Percentiles rank a stretch among this genome's conserved stretches.
Evolutionary conservation across 2,113 vertebrate genomes (phyloP).

Genomic region (Spheniscus mendiculus): DNA sequence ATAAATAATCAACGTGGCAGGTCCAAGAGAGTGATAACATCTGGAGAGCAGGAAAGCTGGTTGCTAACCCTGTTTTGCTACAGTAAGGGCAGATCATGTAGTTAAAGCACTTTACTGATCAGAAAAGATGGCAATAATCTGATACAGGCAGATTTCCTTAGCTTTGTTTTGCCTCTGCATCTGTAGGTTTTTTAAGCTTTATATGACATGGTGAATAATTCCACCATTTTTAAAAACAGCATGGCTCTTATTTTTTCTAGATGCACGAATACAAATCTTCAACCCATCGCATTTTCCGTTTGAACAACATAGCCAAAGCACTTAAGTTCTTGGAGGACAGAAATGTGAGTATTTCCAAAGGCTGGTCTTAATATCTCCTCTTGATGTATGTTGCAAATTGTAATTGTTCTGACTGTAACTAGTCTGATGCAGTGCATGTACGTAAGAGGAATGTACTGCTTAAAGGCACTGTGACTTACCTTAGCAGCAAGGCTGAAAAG

Average conservation of each 20-base stretch:
- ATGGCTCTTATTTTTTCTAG: slow-evolving; percentile 70
- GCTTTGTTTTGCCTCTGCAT: background rate
- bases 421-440: background rate
- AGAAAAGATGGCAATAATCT: background rate
- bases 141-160: background rate
- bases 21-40: background rate
- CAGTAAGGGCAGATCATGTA: background rate
- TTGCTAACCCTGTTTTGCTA: background rate
- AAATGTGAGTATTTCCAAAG: slow-evolving; percentile 83
- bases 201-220: background rate
- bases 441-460: background rate
- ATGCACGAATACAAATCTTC: slow-evolving; percentile 92
- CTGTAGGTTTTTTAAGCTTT: background rate
- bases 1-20: background rate
- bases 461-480: background rate
- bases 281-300: slow-evolving; percentile 92
- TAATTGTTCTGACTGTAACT: background rate
- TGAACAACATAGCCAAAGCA: slow-evolving; percentile 98
- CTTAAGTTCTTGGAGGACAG: slow-evolving; percentile 93
- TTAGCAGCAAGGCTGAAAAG: slow-evolving; percentile 15
- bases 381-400: background rate
- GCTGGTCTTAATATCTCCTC: background rate
- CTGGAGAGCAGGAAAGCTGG: background rate
- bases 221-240: background rate
- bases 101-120: background rate